phyloP scores from a whole-genome alignment of 2,888 invertebrate genomes.

The Philhelius pedissequus region DNA sequence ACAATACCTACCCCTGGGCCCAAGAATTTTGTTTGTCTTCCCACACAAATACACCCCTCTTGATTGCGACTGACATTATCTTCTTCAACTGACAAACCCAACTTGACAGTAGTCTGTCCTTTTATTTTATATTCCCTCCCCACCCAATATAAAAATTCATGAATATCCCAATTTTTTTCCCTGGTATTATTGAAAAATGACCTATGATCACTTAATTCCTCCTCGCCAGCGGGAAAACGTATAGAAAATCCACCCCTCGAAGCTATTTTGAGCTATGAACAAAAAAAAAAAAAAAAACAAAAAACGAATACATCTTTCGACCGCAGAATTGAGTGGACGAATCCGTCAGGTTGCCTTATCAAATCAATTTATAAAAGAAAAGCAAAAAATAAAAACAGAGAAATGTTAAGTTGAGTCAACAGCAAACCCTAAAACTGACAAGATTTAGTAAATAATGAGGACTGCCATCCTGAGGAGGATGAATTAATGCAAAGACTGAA shows the following conservation, averaged over 20 bases:
- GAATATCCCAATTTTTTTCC: slow-evolving; percentile 35
- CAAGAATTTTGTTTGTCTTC: not conserved
- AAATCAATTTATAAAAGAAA: slow-evolving; percentile 64
- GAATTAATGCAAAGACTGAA: slow-evolving; percentile 32
- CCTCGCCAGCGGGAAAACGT: not conserved
- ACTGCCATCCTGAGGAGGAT: slow-evolving; percentile 41
- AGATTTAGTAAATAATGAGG: slow-evolving; percentile 57
- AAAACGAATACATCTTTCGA: slow-evolving; percentile 8
- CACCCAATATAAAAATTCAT: slow-evolving; percentile 15
- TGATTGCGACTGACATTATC: slow-evolving; percentile 50
- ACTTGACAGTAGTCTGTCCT: slow-evolving; percentile 45
- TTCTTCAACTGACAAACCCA: slow-evolving; percentile 42
- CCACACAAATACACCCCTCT: slow-evolving; percentile 19
- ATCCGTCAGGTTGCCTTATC: slow-evolving; percentile 68
- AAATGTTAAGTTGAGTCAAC: slow-evolving; percentile 44
- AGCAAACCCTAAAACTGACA: slow-evolving; percentile 48
- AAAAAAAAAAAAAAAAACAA: not conserved
- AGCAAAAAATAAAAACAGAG: slow-evolving; percentile 13
- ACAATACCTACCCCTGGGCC: not conserved
- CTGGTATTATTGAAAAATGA: slow-evolving; percentile 59
- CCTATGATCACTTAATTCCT: slow-evolving; percentile 61
- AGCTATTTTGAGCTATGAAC: slow-evolving; percentile 30
- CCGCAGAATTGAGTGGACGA: slow-evolving; percentile 45
- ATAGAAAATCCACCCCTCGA: slow-evolving; percentile 2
- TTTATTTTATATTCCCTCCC: slow-evolving; percentile 16